Conservation (phyloP, 2,888 invertebrate genomes). For the Neuroscelio doddi region DNA sequence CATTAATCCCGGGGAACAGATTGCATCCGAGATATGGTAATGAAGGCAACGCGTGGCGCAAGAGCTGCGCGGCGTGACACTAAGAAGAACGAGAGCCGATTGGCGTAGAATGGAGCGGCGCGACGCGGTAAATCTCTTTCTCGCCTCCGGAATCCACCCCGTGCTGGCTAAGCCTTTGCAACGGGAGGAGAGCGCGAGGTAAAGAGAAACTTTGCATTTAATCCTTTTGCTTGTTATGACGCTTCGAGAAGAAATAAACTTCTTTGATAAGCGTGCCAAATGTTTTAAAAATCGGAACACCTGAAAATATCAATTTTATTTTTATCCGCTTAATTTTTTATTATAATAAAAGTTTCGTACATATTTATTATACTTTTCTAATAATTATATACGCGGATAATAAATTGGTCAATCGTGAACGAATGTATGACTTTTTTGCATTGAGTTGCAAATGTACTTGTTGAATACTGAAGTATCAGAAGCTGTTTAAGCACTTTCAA, state of each 20-base stretch:
- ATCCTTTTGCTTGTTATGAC: background rate
- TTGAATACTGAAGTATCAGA: slow-evolving; percentile 12
- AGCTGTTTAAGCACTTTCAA: slow-evolving; percentile 39
- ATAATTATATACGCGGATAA: too few species aligned
- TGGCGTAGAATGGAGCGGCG: slow-evolving; percentile 64
- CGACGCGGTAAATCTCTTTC: slow-evolving; percentile 67
- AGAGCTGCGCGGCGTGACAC: slow-evolving; percentile 66
- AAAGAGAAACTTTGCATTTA: background rate
- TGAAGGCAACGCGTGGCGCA: slow-evolving; percentile 69
- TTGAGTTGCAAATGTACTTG: too few species aligned
- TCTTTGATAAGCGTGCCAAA: slow-evolving; percentile 31
- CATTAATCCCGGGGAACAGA: slow-evolving; percentile 68
- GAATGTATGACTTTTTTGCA: too few species aligned
- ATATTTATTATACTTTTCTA: too few species aligned
- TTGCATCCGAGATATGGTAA: slow-evolving; percentile 71
- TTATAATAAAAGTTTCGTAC: too few species aligned
- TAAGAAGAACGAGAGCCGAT: slow-evolving; percentile 66
- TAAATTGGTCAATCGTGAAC: too few species aligned
- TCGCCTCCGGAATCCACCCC: slow-evolving; percentile 59
- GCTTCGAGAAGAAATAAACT: slow-evolving; percentile 22
- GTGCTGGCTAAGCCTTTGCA: slow-evolving; percentile 7
- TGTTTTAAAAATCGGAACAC: slow-evolving; percentile 13
- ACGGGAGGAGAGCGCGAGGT: background rate
- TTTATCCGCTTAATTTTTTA: too few species aligned
- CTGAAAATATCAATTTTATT: slow-evolving; percentile 15